A percentile compares a stretch with the other conserved stretches of the same genome.
phyloP scores from a whole-genome alignment of 1,140 invertebrate species.

The Phymorhynchus buccinoides region DNA sequence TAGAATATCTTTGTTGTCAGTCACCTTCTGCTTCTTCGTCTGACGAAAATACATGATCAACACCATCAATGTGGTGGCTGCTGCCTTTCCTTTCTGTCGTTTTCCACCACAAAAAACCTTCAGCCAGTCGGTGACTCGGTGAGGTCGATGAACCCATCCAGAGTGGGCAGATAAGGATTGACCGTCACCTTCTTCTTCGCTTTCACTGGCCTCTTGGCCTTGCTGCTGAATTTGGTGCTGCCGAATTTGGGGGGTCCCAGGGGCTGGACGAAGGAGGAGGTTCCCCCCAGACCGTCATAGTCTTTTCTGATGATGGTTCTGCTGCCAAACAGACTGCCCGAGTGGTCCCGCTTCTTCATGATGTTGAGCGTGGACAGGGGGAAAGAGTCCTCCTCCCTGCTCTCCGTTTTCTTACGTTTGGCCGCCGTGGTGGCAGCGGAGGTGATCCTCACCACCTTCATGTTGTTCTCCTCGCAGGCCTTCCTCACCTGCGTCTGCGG shows the following conservation, averaged over 20 bases:
- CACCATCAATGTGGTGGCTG: too few species aligned
- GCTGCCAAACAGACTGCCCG: not conserved
- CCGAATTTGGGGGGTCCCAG: slow-evolving; percentile 15
- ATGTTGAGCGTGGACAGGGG: slow-evolving; percentile 34
- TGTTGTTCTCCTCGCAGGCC: slow-evolving; percentile 19
- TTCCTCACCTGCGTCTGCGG: slow-evolving; percentile 23
- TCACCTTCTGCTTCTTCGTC: too few species aligned
- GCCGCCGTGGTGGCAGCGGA: not conserved
- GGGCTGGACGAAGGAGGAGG: slow-evolving; percentile 18
- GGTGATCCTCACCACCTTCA: slow-evolving; percentile 30
- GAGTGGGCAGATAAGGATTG: slow-evolving; percentile 10
- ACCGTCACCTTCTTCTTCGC: not conserved
- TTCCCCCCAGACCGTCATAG: slow-evolving; percentile 31
- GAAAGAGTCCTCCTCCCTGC: not conserved
- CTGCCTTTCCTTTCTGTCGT: too few species aligned
- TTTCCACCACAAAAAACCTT: too few species aligned
- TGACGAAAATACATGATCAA: too few species aligned
- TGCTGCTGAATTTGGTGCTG: not conserved
- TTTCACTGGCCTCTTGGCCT: not conserved
- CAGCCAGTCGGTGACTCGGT: too few species aligned
- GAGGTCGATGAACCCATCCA: slow-evolving; percentile 29
- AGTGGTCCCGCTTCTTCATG: slow-evolving; percentile 30
- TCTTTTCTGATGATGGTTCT: slow-evolving; percentile 26
- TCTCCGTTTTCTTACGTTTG: slow-evolving; percentile 6
- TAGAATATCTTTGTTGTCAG: too few species aligned